These are phyloP conservation scores for Puntigrus tetrazona DNA, from an alignment of 2,113 vertebrate species.

Conservation along the genomic window DNA sequence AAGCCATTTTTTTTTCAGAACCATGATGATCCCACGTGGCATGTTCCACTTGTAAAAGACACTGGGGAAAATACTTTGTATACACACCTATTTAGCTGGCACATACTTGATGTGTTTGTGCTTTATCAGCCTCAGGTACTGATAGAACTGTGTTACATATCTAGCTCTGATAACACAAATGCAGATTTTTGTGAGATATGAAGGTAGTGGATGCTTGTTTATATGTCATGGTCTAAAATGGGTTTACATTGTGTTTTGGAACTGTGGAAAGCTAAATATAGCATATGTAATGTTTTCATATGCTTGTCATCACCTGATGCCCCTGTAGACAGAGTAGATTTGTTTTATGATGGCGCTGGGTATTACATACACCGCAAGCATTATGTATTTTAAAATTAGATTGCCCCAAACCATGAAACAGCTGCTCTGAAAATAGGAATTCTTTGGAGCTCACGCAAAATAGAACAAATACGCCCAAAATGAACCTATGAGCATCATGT, in stretches of 20 bases:
- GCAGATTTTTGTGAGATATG: not conserved
- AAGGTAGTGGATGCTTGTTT: not conserved
- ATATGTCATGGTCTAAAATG: not conserved
- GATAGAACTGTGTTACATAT: not conserved
- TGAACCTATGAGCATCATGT: slow-evolving; percentile 40
- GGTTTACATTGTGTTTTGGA: not conserved
- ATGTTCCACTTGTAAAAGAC: slow-evolving; percentile 21
- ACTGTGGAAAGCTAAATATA: slow-evolving; percentile 4
- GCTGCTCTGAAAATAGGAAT: slow-evolving; percentile 32
- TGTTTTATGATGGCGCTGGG: slow-evolving; percentile 38
- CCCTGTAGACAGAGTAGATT: slow-evolving; percentile 40
- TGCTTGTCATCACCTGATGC: slow-evolving; percentile 42
- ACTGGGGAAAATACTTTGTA: slow-evolving; percentile 4
- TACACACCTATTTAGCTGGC: slow-evolving; percentile 7
- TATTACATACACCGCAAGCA: slow-evolving; percentile 21
- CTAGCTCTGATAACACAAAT: slow-evolving; percentile 7
- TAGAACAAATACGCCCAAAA: slow-evolving; percentile 12
- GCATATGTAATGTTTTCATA: slow-evolving; percentile 15
- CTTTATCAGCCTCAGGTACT: slow-evolving; percentile 10
- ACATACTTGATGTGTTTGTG: not conserved
- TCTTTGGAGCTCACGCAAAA: slow-evolving; percentile 15
- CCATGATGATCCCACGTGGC: not conserved
- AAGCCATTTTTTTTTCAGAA: slow-evolving; percentile 5
- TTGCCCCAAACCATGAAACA: slow-evolving; percentile 38
- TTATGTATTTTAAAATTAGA: slow-evolving; percentile 41